Evolutionary conservation across 2,113 vertebrate genomes (phyloP), one percentile per base, ranked within the genome.

Genomic region (Catharus bicknelli): DNA sequence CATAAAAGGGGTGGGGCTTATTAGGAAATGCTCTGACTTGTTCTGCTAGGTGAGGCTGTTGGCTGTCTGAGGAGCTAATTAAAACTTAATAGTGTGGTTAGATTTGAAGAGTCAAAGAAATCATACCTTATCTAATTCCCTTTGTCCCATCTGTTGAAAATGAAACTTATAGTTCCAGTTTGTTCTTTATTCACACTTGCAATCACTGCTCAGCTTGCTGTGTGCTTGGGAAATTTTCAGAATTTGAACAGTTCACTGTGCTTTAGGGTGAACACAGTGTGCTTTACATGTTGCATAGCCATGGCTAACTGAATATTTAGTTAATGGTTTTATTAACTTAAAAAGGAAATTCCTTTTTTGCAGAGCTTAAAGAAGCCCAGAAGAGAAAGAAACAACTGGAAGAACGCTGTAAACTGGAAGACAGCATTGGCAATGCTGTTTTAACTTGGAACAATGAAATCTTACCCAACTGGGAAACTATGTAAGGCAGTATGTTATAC

Each of bases 371-470:
- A 92, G 99, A 99, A 72, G 98, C 98, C 53, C 98, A 99, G 97
- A 98, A 98, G 95, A 98, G 98, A 83, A 98, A 92, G 90, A 99
- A 98, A 90, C 98, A 99, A 95, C 98, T 99, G 94, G 98, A 99
- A 95, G 98, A 99, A 76, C 96, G 99, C n/a, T 99, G 99, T 90
- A 98, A 98, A 83, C 95, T 99, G 32, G 99, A 99, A 85, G 99
- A 99, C 36, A 99, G 97, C 95, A 99, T 99, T 1, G 98, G 98
- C 32, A 98, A 98, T 2, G 98, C 99, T 0, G 98, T 98, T 68
- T 96, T 99, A 85, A 98, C 97, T 42, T 99, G 99, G 99, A 99
- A 98, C 94, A 99, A 98, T 30, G 99, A 99, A 92, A 98, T 99
- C 80, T 64, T 99, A 58, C 99, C 99, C 5, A 98, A 99, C 97